Conservation (phyloP, 2,113 vertebrate species). For the Sceloporus undulatus region DNA sequence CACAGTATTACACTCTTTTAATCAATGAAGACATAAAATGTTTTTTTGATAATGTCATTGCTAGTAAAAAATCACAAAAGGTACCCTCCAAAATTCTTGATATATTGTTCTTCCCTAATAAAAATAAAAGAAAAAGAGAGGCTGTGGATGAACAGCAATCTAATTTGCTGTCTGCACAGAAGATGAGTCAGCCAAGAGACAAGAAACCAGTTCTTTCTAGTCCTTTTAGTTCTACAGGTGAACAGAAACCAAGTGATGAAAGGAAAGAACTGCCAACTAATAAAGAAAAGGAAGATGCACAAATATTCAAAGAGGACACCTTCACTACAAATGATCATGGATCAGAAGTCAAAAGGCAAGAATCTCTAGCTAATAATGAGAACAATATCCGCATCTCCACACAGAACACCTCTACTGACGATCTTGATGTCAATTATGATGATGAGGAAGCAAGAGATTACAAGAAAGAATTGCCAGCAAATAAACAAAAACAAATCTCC, state of each 20-base stretch:
- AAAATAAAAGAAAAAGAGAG: neutral
- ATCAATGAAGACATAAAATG: accelerated
- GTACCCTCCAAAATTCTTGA: neutral
- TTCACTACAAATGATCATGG: too few species aligned
- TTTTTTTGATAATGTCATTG: neutral
- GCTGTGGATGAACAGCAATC: neutral
- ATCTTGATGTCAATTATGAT: too few species aligned
- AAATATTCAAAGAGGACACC: too few species aligned
- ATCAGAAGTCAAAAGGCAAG: too few species aligned
- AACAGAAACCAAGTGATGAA: neutral
- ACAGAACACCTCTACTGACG: too few species aligned
- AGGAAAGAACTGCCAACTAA: neutral
- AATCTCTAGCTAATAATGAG: too few species aligned
- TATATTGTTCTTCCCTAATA: neutral
- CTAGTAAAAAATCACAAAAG: neutral
- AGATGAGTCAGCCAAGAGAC: neutral
- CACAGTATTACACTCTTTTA: neutral
- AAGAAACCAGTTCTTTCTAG: neutral
- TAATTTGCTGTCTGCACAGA: neutral
- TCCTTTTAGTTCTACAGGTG: neutral
- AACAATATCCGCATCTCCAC: too few species aligned
- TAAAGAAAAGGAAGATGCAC: neutral
- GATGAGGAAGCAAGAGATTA: too few species aligned
- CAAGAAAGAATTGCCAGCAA: too few species aligned
- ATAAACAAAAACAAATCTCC: too few species aligned